These are phyloP conservation scores for Ariolimax columbianus DNA, from an alignment of 2,888 invertebrate species.

Conservation along the genomic window DNA sequence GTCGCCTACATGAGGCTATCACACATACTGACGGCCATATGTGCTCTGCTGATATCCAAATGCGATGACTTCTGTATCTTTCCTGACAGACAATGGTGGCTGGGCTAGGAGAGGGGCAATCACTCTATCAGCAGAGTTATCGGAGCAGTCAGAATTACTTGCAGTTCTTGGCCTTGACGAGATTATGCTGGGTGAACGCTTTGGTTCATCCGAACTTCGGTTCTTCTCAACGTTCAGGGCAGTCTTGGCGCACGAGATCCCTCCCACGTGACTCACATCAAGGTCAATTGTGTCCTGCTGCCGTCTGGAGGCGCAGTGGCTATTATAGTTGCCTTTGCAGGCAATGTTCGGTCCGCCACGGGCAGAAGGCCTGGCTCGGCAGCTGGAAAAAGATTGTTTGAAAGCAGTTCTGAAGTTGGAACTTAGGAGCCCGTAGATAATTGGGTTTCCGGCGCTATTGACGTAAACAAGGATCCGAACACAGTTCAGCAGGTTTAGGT, in stretches of 20 bases:
- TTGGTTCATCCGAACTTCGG: too few relatives aligned
- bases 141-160: not conserved
- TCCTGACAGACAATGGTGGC: not conserved
- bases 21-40: not conserved
- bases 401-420: conserved; percentile 87
- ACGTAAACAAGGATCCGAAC: conserved; percentile 89
- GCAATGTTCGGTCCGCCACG: not conserved
- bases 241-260: not conserved
- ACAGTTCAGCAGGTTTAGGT: conserved; percentile 90
- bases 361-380: not conserved
- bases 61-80: not conserved
- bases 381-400: conserved; percentile 35
- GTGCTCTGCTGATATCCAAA: not conserved
- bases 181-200: too few relatives aligned
- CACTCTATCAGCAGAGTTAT: not conserved
- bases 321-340: not conserved
- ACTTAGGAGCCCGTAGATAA: conserved; percentile 93
- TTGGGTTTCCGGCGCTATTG: conserved; percentile 94
- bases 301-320: not conserved
- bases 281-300: not conserved
- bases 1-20: too few relatives aligned
- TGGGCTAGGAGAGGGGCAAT: not conserved
- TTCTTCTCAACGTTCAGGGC: not conserved
- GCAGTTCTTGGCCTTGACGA: too few relatives aligned
- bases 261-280: not conserved